These are phyloP conservation scores for Brachyopa scutellaris DNA, from an alignment of 2,888 invertebrate genomes.

Conservation along the genomic window DNA sequence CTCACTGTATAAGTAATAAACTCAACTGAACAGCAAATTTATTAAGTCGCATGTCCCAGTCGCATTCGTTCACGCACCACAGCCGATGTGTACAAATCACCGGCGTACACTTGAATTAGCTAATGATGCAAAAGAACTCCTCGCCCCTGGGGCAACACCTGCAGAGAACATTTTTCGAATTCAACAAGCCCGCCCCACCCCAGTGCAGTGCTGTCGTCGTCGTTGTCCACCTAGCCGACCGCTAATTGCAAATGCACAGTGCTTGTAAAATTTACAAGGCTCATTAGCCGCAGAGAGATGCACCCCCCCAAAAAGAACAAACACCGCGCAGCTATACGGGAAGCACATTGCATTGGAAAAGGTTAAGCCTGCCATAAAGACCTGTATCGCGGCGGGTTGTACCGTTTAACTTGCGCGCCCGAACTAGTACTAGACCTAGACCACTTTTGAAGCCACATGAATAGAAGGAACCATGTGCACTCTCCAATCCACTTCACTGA, in stretches of 20 bases:
- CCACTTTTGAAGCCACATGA: slow-evolving; percentile 21
- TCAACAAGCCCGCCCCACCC: too few relatives aligned
- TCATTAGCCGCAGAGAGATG: slow-evolving; percentile 64
- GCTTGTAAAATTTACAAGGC: slow-evolving; percentile 71
- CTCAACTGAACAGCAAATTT: too few relatives aligned
- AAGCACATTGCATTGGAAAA: slow-evolving; percentile 28
- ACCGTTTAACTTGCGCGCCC: slow-evolving; percentile 60
- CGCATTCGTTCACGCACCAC: slow-evolving; percentile 54
- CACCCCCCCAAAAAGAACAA: slow-evolving; percentile 43
- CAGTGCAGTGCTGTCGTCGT: too few relatives aligned
- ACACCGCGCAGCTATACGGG: slow-evolving; percentile 60
- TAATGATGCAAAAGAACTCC: slow-evolving; percentile 60
- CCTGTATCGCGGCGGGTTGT: slow-evolving; percentile 62
- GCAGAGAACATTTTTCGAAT: slow-evolving; percentile 9
- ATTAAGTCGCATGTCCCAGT: too few relatives aligned
- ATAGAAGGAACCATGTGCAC: slow-evolving; percentile 39
- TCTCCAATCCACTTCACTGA: slow-evolving; percentile 52
- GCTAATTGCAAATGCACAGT: slow-evolving; percentile 71
- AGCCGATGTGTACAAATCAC: slow-evolving; percentile 54
- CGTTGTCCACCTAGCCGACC: slow-evolving; percentile 37
- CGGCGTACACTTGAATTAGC: slow-evolving; percentile 61
- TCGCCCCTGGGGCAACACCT: slow-evolving; percentile 51
- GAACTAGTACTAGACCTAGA: slow-evolving; percentile 38
- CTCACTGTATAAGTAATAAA: too few relatives aligned
- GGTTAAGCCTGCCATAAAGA: slow-evolving; percentile 65